Conservation (phyloP, 2,888 invertebrate genomes). For the Melanostoma scalare region DNA sequence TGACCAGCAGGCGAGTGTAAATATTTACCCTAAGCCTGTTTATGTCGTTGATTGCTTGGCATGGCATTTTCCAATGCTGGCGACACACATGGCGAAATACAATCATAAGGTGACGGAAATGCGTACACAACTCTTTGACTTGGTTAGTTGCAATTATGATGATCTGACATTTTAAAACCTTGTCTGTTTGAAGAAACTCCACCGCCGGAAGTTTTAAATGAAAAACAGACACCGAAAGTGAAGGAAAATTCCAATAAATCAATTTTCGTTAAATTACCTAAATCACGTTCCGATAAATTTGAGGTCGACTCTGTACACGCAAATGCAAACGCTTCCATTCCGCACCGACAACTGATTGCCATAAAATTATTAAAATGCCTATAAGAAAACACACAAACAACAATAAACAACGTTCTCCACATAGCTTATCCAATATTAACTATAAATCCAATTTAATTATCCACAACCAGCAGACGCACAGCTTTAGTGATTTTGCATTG, state of each 20-base stretch:
- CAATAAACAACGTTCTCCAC: slow-evolving; percentile 4
- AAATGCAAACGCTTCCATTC: slow-evolving; percentile 1
- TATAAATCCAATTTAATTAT: slow-evolving; percentile 68
- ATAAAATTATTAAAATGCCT: slow-evolving; percentile 52
- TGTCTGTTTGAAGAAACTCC: too few relatives aligned
- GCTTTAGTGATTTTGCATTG: slow-evolving; percentile 35
- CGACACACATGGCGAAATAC: not conserved
- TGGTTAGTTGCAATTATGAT: not conserved
- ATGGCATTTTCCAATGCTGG: not conserved
- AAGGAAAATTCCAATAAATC: too few relatives aligned
- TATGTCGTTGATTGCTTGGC: slow-evolving; percentile 13
- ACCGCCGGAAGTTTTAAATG: too few relatives aligned
- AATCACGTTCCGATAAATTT: slow-evolving; percentile 9
- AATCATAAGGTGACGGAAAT: not conserved
- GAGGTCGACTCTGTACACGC: too few relatives aligned
- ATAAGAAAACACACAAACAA: slow-evolving; percentile 35
- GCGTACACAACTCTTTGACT: not conserved
- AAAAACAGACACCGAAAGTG: too few relatives aligned
- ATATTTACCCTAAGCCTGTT: slow-evolving; percentile 41
- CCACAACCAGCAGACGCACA: slow-evolving; percentile 24
- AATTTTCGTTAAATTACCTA: not conserved
- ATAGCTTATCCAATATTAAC: slow-evolving; percentile 44
- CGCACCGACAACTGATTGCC: slow-evolving; percentile 54
- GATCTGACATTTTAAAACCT: not conserved
- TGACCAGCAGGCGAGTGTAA: slow-evolving; percentile 33